Evolutionary conservation across 2,113 vertebrate species (phyloP).

Genomic region (Otocyon megalotis): DNA sequence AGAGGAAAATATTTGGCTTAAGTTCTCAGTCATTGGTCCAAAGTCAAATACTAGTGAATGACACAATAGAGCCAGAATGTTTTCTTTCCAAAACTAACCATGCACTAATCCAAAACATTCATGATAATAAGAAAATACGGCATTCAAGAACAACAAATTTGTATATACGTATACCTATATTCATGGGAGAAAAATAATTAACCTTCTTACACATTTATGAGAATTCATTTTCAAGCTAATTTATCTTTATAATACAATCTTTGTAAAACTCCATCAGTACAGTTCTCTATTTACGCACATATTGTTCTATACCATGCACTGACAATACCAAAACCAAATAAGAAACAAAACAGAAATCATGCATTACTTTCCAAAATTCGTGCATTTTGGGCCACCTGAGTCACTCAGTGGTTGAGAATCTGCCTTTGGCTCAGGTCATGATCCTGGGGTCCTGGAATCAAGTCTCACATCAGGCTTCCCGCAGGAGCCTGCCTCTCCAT

Average conservation of each 20-base stretch:
- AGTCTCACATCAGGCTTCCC: no score
- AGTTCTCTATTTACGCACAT: background rate
- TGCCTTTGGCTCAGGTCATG: no score
- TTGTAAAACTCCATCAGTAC: background rate
- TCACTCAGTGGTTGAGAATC: no score
- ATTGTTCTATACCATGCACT: background rate
- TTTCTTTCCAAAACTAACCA: background rate
- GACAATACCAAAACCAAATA: background rate
- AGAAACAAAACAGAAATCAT: background rate
- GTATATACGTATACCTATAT: background rate
- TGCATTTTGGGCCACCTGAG: background rate
- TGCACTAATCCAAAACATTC: background rate
- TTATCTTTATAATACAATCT: background rate
- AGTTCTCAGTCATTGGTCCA: background rate
- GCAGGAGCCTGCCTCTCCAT: no score
- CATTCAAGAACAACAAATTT: background rate
- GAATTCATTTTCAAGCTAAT: background rate
- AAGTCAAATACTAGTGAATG: background rate
- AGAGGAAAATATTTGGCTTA: background rate
- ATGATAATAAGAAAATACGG: slow-evolving; percentile 24
- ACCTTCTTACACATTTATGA: background rate
- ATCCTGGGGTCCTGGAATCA: no score
- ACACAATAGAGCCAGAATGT: background rate
- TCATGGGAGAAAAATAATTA: background rate
- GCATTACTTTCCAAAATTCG: background rate